phyloP scores from a whole-genome alignment of 2,888 invertebrate genomes.

The Phortica magna region DNA sequence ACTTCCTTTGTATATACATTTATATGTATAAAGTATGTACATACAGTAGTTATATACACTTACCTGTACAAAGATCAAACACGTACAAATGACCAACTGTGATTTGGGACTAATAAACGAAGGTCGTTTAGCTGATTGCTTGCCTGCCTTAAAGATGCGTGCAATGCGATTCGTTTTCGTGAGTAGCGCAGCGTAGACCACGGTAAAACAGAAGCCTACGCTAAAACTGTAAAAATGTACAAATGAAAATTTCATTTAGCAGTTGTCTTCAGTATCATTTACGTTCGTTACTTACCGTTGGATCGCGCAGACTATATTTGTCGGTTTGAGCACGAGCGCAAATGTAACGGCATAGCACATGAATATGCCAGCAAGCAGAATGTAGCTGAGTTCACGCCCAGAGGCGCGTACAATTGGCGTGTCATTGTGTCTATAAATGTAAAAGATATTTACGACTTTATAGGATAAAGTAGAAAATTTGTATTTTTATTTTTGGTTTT shows the following conservation, averaged over 20 bases:
- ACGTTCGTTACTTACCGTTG: constrained; percentile 88
- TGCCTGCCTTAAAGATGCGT: constrained; percentile 97
- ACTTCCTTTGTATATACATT: not conserved
- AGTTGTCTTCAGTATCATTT: not conserved
- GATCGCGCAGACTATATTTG: constrained; percentile 92
- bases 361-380: constrained; percentile 92
- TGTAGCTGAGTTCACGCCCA: constrained; percentile 92
- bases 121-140: constrained; percentile 95
- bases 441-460: not conserved
- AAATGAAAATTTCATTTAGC: not conserved
- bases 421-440: constrained; percentile 84
- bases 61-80: constrained; percentile 93
- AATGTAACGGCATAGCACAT: constrained; percentile 96
- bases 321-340: constrained; percentile 90
- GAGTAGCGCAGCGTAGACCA: constrained; percentile 96
- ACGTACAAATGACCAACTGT: constrained; percentile 92
- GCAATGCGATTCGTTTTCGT: constrained; percentile 99
- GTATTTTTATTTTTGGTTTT: not conserved
- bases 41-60: constrained; percentile 53
- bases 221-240: constrained; percentile 82
- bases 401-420: constrained; percentile 99
- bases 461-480: not conserved
- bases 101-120: constrained; percentile 95
- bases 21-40: not conserved
- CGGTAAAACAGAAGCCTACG: constrained; percentile 97